phyloP scores from a whole-genome alignment of 2,888 invertebrate genomes.

The Nebria salina region DNA sequence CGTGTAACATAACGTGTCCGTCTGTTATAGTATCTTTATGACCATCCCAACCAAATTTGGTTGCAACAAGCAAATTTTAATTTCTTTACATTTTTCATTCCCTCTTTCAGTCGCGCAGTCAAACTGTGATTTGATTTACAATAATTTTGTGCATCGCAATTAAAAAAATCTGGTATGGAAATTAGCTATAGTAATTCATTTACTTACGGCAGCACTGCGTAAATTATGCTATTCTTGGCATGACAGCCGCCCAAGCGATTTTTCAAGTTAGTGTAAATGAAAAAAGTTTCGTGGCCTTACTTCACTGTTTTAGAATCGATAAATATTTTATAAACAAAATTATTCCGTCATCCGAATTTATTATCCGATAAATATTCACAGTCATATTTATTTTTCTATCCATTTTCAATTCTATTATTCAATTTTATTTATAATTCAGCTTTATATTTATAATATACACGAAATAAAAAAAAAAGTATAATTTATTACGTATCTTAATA shows the following conservation, averaged over 20 bases:
- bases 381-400: too few relatives aligned
- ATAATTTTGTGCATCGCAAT: conserved; percentile 27
- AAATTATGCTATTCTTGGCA: neutral
- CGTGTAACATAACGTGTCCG: conserved; percentile 5
- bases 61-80: conserved; percentile 29
- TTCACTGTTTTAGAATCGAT: neutral
- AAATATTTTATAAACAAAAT: neutral
- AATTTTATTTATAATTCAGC: too few relatives aligned
- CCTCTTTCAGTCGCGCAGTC: neutral
- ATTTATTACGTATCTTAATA: conserved; percentile 16
- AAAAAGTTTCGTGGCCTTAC: neutral
- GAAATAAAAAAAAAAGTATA: neutral
- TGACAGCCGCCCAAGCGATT: neutral
- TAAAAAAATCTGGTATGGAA: conserved; percentile 39
- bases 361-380: too few relatives aligned
- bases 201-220: neutral
- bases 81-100: conserved; percentile 33
- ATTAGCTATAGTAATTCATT: conserved; percentile 18
- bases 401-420: too few relatives aligned
- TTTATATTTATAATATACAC: neutral
- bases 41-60: conserved; percentile 31
- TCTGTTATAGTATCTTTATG: conserved; percentile 16
- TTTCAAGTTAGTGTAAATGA: neutral
- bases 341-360: neutral
- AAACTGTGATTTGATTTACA: conserved; percentile 7